Evolutionary conservation across 2,797 vertebrate genomes (phyloP).

Genomic region (Margarornis squamiger): DNA sequence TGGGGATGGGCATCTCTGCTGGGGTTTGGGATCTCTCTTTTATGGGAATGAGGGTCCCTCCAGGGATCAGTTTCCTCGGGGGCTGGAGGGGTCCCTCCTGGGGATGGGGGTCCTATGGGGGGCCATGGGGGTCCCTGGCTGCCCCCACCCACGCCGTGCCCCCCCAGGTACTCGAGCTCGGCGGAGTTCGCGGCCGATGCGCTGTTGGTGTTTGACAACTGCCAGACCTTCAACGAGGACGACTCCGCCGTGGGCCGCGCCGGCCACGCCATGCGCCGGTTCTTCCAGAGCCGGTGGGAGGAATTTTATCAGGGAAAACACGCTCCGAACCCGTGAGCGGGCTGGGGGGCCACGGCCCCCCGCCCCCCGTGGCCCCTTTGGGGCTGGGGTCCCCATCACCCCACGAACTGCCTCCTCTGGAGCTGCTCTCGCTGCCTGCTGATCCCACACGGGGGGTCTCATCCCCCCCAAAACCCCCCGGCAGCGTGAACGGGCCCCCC

Average conservation of each 20-base stretch:
- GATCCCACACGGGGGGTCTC: not conserved
- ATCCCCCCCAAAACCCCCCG: not conserved
- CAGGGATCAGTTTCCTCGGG: too few relatives aligned
- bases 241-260: slow-evolving; percentile 91
- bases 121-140: not conserved
- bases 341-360: too few relatives aligned
- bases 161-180: slow-evolving; percentile 87
- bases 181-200: slow-evolving; percentile 93
- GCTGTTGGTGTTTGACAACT: slow-evolving; percentile 92
- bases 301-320: slow-evolving; percentile 90
- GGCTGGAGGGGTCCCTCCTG: not conserved
- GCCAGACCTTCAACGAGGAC: slow-evolving; percentile 94
- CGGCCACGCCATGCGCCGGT: slow-evolving; percentile 89
- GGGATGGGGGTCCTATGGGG: not conserved
- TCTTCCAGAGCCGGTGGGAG: slow-evolving; percentile 95
- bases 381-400: not conserved
- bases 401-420: slow-evolving; percentile 63
- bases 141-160: not conserved
- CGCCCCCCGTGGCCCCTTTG: not conserved
- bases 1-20: too few relatives aligned
- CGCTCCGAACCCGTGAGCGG: slow-evolving; percentile 69
- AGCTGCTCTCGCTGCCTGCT: slow-evolving; percentile 71
- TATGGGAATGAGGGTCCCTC: not conserved
- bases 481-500: not conserved
- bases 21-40: too few relatives aligned